Base-by-base conservation (phyloP, 1,140 invertebrate species). In the Meloidogyne exigua region DNA sequence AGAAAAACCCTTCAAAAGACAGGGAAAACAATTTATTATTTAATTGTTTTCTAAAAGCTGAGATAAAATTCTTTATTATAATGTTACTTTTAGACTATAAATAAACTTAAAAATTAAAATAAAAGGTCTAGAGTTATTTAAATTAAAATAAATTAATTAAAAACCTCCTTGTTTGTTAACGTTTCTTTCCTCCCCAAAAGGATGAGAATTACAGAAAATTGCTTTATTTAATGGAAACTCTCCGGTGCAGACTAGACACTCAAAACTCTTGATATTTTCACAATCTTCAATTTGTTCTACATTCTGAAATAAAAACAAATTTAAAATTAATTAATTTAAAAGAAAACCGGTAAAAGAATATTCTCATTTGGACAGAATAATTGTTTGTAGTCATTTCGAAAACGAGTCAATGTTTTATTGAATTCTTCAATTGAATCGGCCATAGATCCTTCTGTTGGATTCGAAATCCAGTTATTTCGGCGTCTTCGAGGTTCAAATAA, bases 381-480 rank as follows among this genome's bases (percentile, higher is more conserved):
- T 57, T 78, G 63, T 32, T 44, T 7, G 66, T 68, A 78, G 12
- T 78, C 76, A 28, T 65, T 32, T n/a, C 57, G 71, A 18, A 32
- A 78, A 28, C 66, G 76, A 12, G 18, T 26, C 21, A 78, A n/a
- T 44, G 44, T 21, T 32, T 44, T 57, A 25, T 21, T 21, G n/a
- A 62, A 78, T 9, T 67, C 69, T 32, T 76, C 28, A n/a, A 66
- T 57, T 0, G 76, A 78, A 39, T 67, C 42, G n/a, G 67, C 65
- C 15, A 78, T 11, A n/a, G 71, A 39, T 11, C 36, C 72, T 25
- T 44, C 28, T 21, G 32, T 49, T 21, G 72, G 72, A 32, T 65
- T 62, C 13, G 57, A 49, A 25, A 77, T 39, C 76, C 74, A 77
- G 68, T 75, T 75, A 28, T 67, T 49, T 28, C 76, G 76, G 21